Conservation (phyloP, 2,888 invertebrate genomes). For the Watsonalla cultraria region DNA sequence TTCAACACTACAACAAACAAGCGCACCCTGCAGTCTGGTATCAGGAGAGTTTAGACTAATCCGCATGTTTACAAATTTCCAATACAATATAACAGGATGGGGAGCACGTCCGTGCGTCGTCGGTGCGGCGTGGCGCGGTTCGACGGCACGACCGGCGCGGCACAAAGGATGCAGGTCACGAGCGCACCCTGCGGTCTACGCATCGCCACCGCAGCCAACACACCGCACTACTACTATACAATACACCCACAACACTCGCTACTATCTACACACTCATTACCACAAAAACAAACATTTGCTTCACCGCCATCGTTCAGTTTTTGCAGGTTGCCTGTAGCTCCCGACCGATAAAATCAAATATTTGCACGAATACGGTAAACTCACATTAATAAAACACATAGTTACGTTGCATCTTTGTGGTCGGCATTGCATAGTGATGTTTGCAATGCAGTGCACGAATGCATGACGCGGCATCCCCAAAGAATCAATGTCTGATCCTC, state of each 20-base stretch:
- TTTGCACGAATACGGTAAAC: neutral
- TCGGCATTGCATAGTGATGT: conserved; percentile 4
- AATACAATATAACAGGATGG: conserved; percentile 27
- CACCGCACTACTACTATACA: conserved; percentile 12
- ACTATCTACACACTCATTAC: conserved; percentile 16
- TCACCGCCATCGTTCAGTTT: conserved; percentile 8
- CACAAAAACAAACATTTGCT: conserved; percentile 23
- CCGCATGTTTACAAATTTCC: conserved; percentile 29
- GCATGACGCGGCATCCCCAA: conserved; percentile 42
- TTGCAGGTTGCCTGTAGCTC: neutral
- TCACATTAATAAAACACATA: conserved; percentile 3
- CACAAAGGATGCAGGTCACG: conserved; percentile 40
- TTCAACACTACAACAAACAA: too few relatives aligned
- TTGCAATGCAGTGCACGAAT: conserved; percentile 41
- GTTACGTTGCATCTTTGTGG: conserved; percentile 8
- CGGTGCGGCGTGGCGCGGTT: conserved; percentile 20
- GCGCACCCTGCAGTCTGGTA: neutral
- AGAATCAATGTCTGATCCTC: conserved; percentile 39
- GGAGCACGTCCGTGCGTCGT: conserved; percentile 8
- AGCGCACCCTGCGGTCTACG: conserved; percentile 13
- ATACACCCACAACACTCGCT: conserved; percentile 15
- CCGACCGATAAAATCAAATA: neutral
- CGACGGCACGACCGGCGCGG: conserved; percentile 6
- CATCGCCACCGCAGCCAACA: conserved; percentile 9
- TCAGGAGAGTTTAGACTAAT: conserved; percentile 6